Evolutionary conservation across 2,797 vertebrate genomes (phyloP), one percentile per base, ranked within the genome.

Genomic region (Phyllotis vaccarum): DNA sequence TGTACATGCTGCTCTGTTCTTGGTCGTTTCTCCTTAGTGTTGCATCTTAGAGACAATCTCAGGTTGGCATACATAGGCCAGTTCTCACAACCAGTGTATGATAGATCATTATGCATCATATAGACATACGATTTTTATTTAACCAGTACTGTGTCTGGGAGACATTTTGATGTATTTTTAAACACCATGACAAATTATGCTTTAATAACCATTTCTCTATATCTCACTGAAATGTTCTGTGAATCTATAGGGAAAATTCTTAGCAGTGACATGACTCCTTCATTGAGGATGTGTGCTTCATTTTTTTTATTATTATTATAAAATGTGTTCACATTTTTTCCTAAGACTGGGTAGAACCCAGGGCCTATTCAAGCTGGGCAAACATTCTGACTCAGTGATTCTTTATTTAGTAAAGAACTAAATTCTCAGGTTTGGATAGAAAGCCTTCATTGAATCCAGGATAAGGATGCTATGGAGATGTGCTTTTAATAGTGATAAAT

Each of bases 141-240:
- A 86, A 75, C 12, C 66, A 79, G 40, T 24, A 46, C 14, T 21
- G 78, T 6, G 64, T 29, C 43, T 89, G 60, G 64, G 56, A 89
- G 72, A 75, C 14, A 94, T 89, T 88, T 86, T 95, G 68, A 62
- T 81, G 13, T 89, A 60, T 91, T 95, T 97, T 91, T 58, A 70
- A 74, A 92, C 92, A 83, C 62, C 54, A 70, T 54, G 27, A 79
- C 12, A 78, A 94, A 89, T 76, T 89, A 85, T 72, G 37, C 37
- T 85, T 89, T 64, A 49, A 54, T 72, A 56, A 68, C 19, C 86
- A 86, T 94, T n/a, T 12, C 86, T 49, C 34, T 76, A 37, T 6
- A 16, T 93, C 54, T 86, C 46, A 29, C 62, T 90, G 86, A 90
- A 95, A 49, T 70, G n/a, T 56, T 95, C 49, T 27, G 0, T 83